Base-by-base conservation (phyloP, 2,113 vertebrate species). In the Melanostigma gelatinosum region DNA sequence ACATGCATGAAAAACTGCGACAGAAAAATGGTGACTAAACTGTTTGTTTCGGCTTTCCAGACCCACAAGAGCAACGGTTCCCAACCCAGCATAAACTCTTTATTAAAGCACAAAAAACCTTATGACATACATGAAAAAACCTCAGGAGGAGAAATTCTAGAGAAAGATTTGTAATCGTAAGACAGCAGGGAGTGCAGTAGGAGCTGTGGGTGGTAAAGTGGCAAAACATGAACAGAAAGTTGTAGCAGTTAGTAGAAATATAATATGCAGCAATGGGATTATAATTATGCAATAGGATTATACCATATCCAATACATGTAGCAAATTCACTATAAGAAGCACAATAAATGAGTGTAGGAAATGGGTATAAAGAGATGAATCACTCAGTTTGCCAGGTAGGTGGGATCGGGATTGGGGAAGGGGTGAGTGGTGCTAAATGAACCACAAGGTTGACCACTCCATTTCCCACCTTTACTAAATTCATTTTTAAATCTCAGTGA, bases 231-330 rank as follows among this genome's bases (percentile, higher is more conserved):
- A 82, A 80, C 13, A 52, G 40, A 52, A 52, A 52, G 50, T 75
- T 77, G 61, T 55, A 66, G 52, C 62, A 77, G 34, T 65, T 68
- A 20, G 24, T 38, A 50, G 52, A 85, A 85, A 74, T 85, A 65
- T 42, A 83, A 71, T 72, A 50, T 74, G 42, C 32, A 36, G 72
- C 42, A 79, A 79, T 77, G 20, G 72, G 70, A 85, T 86, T 84
- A 83, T 65, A 81, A 76, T 57, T 85, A 8, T 63, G 48, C 48
- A 79, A 70, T 38, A 55, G 61, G 72, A 91, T 72, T 82, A 75
- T 64, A 64, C 70, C 1, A 1, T 67, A 79, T 78, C 34, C 20
- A 71, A 34, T 54, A 38, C 27, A 87, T 71, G 58, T 61, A 54
- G n/a, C 13, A 69, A 85, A 72, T 75, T 46, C 29, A 60, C 42